Evolutionary conservation across 1,140 invertebrate species (phyloP).

Genomic region (Drosophila kurseongensis): DNA sequence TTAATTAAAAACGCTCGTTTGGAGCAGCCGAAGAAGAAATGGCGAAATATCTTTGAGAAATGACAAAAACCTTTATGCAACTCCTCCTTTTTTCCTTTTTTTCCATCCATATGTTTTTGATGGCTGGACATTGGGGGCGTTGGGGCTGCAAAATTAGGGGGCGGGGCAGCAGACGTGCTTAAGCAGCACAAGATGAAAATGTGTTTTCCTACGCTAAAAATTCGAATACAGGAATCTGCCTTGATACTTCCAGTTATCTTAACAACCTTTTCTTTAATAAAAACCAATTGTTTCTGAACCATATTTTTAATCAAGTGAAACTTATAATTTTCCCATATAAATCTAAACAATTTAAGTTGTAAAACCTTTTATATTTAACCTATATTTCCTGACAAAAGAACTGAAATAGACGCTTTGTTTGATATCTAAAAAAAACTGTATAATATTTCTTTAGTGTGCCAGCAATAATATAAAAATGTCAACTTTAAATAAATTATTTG

Average conservation of each 20-base stretch:
- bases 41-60: conserved; percentile 37
- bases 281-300: too few species aligned
- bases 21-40: conserved; percentile 24
- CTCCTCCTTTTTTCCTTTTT: neutral
- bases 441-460: too few species aligned
- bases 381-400: too few species aligned
- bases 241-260: neutral
- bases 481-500: too few species aligned
- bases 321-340: too few species aligned
- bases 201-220: neutral
- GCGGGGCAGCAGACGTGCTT: conserved; percentile 3
- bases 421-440: too few species aligned
- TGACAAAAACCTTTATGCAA: conserved; percentile 35
- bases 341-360: neutral
- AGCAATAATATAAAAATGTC: too few species aligned
- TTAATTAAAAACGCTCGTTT: conserved; percentile 74
- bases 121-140: conserved; percentile 7
- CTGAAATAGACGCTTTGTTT: too few species aligned
- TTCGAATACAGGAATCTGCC: neutral
- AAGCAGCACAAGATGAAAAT: neutral
- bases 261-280: too few species aligned
- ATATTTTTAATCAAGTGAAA: too few species aligned
- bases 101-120: conserved; percentile 30
- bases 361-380: neutral
- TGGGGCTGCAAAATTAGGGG: neutral